Evolutionary conservation across 2,113 vertebrate genomes (phyloP).

Genomic region (Chloebia gouldiae): DNA sequence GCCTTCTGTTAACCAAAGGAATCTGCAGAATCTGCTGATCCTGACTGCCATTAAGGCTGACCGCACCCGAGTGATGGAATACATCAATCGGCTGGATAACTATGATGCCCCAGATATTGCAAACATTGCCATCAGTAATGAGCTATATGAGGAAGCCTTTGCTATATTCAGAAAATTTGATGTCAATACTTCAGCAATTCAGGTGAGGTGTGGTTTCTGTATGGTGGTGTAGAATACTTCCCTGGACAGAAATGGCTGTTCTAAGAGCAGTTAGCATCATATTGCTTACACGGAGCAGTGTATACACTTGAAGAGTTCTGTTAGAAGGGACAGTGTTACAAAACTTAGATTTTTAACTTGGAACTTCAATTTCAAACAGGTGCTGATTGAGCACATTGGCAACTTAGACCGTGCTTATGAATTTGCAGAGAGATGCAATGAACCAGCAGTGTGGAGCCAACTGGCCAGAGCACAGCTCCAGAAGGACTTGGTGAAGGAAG

Average conservation of each 20-base stretch:
- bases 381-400: slow-evolving; percentile 88
- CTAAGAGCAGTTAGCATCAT: neutral
- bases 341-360: neutral
- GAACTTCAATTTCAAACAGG: slow-evolving; percentile 71
- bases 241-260: neutral
- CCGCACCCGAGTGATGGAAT: slow-evolving; percentile 90
- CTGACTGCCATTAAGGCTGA: slow-evolving; percentile 92
- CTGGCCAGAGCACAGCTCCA: slow-evolving; percentile 87
- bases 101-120: slow-evolving; percentile 91
- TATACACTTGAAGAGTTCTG: neutral
- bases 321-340: neutral
- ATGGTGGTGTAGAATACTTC: neutral
- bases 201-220: slow-evolving; percentile 67
- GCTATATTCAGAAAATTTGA: slow-evolving; percentile 92
- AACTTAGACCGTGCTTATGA: slow-evolving; percentile 89
- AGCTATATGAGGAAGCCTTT: slow-evolving; percentile 91
- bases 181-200: slow-evolving; percentile 89
- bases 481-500: slow-evolving; percentile 89
- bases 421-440: slow-evolving; percentile 88
- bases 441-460: slow-evolving; percentile 90
- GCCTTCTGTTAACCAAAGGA: slow-evolving; percentile 71
- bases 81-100: slow-evolving; percentile 89
- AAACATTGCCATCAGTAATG: slow-evolving; percentile 88
- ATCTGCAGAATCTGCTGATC: slow-evolving; percentile 92
- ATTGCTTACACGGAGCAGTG: neutral